Percentiles rank a stretch among this genome's conserved stretches.
phyloP scores from a whole-genome alignment of 2,888 invertebrate species.

The Pheosia gnoma region DNA sequence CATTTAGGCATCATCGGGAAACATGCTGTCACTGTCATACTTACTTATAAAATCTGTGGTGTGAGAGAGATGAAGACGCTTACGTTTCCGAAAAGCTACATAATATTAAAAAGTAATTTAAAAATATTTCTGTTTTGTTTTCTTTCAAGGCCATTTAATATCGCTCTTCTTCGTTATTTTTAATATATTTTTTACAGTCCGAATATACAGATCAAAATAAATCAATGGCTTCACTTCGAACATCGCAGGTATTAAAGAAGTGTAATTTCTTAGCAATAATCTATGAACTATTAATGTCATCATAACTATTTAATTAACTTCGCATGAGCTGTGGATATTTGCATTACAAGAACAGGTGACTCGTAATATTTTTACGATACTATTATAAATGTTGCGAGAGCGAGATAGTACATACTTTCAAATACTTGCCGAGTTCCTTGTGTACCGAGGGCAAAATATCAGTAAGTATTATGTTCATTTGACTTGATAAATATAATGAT shows the following conservation, averaged over 20 bases:
- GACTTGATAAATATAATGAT: no score
- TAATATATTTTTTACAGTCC: no score
- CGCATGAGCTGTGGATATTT: slow-evolving; percentile 3
- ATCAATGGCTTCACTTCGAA: background rate
- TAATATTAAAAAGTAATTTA: no score
- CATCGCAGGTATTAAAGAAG: background rate
- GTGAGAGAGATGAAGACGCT: no score
- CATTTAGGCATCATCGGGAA: no score
- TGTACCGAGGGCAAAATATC: slow-evolving; percentile 14
- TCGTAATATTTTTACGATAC: slow-evolving; percentile 15
- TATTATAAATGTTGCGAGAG: background rate
- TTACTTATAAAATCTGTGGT: no score
- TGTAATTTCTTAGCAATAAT: slow-evolving; percentile 2
- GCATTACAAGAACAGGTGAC: slow-evolving; percentile 8
- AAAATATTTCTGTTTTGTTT: no score
- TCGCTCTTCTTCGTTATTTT: no score
- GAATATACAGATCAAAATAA: background rate
- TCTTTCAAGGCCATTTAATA: no score
- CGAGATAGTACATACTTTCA: slow-evolving; percentile 21
- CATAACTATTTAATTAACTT: slow-evolving; percentile 15
- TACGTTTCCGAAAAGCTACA: no score
- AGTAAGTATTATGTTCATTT: no score
- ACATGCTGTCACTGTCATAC: no score
- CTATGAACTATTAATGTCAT: slow-evolving; percentile 23
- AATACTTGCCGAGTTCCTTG: slow-evolving; percentile 20